These are phyloP conservation scores for Dioctria rufipes DNA, from an alignment of 2,888 invertebrate genomes.

Conservation along the genomic window DNA sequence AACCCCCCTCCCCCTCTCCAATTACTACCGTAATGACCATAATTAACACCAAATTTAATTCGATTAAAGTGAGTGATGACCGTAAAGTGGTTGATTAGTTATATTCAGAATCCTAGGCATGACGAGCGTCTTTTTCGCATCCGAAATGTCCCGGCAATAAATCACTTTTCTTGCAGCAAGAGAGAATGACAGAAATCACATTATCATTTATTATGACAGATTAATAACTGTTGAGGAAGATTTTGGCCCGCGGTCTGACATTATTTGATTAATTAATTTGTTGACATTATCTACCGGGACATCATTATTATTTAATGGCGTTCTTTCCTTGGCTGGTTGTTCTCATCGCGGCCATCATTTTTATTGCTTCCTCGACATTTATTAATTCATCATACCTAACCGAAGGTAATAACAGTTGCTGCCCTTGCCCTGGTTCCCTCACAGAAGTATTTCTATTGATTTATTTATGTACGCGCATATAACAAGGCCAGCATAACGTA, in stretches of 20 bases:
- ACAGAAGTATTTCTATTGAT: not conserved
- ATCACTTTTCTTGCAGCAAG: slow-evolving; percentile 34
- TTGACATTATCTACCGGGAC: slow-evolving; percentile 40
- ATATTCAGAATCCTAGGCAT: not conserved
- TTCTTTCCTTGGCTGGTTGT: not conserved
- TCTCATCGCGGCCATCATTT: slow-evolving; percentile 17
- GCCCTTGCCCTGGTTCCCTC: not conserved
- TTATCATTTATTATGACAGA: slow-evolving; percentile 53
- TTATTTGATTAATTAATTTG: slow-evolving; percentile 51
- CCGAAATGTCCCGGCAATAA: slow-evolving; percentile 34
- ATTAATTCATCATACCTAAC: slow-evolving; percentile 28
- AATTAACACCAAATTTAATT: slow-evolving; percentile 33
- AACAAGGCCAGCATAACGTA: not conserved
- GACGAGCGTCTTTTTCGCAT: slow-evolving; percentile 7
- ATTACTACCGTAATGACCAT: not conserved
- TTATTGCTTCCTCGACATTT: slow-evolving; percentile 36
- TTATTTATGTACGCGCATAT: not conserved
- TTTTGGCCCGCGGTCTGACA: slow-evolving; percentile 36
- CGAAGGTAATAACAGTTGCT: not conserved
- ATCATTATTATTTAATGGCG: slow-evolving; percentile 45
- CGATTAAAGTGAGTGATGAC: slow-evolving; percentile 19
- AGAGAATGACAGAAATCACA: slow-evolving; percentile 42
- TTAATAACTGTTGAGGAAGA: slow-evolving; percentile 49
- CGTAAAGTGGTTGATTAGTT: slow-evolving; percentile 15
- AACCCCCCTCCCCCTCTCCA: too few species aligned